phyloP scores from a whole-genome alignment of 92 coral and sea anemone species.

The Anthopleura xanthogrammica region DNA sequence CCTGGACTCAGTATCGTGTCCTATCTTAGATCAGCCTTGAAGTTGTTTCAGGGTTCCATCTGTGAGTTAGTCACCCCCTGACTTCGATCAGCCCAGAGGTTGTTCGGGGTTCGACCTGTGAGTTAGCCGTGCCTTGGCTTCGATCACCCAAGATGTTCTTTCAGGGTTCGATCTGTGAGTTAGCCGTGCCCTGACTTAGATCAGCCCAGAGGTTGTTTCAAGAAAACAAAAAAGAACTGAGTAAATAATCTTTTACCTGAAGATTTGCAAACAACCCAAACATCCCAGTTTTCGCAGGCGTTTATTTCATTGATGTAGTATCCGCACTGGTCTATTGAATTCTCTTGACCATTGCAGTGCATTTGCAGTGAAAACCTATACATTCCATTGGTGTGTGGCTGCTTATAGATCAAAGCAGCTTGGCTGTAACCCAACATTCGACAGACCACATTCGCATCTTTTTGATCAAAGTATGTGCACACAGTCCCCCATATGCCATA shows the following conservation, averaged over 20 bases:
- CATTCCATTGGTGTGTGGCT: not conserved
- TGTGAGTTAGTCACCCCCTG: too few relatives aligned
- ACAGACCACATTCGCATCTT: conserved; percentile 5
- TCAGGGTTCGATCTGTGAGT: too few relatives aligned
- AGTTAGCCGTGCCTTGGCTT: too few relatives aligned
- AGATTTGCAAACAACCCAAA: not conserved
- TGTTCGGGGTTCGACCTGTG: too few relatives aligned
- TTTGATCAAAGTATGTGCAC: not conserved
- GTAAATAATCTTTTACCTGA: not conserved
- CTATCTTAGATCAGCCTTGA: too few relatives aligned
- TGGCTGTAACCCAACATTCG: conserved; percentile 2
- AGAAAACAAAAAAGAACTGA: too few relatives aligned
- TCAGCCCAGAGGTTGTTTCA: too few relatives aligned
- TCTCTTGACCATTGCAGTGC: conserved; percentile 1
- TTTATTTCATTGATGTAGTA: not conserved
- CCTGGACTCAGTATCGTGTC: too few relatives aligned
- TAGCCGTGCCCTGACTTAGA: too few relatives aligned
- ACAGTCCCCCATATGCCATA: conserved; percentile 1
- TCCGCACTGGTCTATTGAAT: not conserved
- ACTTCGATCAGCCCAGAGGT: too few relatives aligned
- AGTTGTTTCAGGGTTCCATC: too few relatives aligned
- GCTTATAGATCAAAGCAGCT: not conserved
- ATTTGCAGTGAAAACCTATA: not conserved
- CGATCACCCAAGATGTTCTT: too few relatives aligned
- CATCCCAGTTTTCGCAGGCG: not conserved